phyloP scores from a whole-genome alignment of 1,140 invertebrate genomes.

The Hypsibius dujardini region DNA sequence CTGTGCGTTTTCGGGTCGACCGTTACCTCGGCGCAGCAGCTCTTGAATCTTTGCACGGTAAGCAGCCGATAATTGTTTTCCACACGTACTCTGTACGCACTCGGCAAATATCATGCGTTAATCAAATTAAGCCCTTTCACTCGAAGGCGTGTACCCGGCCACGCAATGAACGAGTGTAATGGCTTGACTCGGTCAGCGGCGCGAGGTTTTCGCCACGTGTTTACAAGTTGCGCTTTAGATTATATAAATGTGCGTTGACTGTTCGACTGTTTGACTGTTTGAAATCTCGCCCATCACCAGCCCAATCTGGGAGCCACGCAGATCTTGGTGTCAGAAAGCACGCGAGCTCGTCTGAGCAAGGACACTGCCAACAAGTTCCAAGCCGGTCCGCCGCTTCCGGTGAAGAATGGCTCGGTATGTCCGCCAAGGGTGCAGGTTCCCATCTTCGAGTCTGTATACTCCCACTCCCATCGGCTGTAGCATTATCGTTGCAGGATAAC shows the following conservation, averaged over 20 bases:
- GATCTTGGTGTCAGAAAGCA: not conserved
- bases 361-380: not conserved
- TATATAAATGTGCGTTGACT: too few relatives aligned
- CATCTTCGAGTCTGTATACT: too few relatives aligned
- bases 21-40: not conserved
- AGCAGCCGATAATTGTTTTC: not conserved
- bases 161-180: too few relatives aligned
- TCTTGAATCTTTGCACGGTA: not conserved
- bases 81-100: too few relatives aligned
- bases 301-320: not conserved
- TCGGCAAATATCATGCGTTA: not conserved
- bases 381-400: not conserved
- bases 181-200: too few relatives aligned
- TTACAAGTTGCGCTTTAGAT: not conserved
- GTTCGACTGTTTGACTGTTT: too few relatives aligned
- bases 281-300: too few relatives aligned
- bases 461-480: too few relatives aligned
- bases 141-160: not conserved
- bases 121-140: not conserved
- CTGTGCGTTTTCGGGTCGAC: slow-evolving; percentile 4
- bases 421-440: too few relatives aligned
- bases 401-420: too few relatives aligned
- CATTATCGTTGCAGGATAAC: too few relatives aligned
- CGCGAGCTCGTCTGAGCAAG: not conserved
- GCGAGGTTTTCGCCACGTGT: not conserved